Base-by-base conservation (phyloP, 2,888 invertebrate genomes). In the Petrophora chlorosata region DNA sequence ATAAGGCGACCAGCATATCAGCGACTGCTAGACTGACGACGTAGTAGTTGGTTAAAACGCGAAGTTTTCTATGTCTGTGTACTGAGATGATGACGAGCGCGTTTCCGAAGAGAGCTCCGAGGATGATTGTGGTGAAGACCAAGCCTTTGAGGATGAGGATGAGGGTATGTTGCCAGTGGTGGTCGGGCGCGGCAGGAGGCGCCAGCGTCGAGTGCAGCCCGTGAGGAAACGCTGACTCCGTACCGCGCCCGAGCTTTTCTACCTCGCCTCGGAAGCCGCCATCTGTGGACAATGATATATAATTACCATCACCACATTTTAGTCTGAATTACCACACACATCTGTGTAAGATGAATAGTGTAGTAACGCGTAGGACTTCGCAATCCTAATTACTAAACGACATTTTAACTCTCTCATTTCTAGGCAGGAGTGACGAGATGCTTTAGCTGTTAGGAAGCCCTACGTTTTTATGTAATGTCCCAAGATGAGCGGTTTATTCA, bases 1-100 rank as follows among this genome's bases (percentile, higher is more conserved):
- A 96, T 46, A 97, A 85, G 0, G 98, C 98, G 33, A 98, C 98
- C 55, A 98, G 90, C 90, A 98, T 95, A 74, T 98, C 98, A 25
- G 98, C 98, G 69, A 97, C 95, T 1, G 98, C 98, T 50, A 98
- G 85, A 40, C 97, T 97, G 65, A 98, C 98, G 60, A 98, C 97
- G 92, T 98, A 98, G 82, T 97, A 98, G 85, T 98, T 98, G 38
- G 98, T 98, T 73, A 97, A 95, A 56, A 97, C 96, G 33, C 97
- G 92, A 1, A 97, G 91, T 66, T 95, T 94, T 30, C 96, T 92
- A 77, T 96, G 96, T 32, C 95, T 92, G 61, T 95, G 93, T 15
- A 97, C 96, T 67, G 94, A 94, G 58, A 95, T 94, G 65, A 97
- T 96, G 67, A 98, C 98, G 60, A 98, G 91, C 1, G 97, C 95